Evolutionary conservation across 2,888 invertebrate genomes (phyloP), one percentile per base, ranked within the genome.

Genomic region (Cheilosia impressa): DNA sequence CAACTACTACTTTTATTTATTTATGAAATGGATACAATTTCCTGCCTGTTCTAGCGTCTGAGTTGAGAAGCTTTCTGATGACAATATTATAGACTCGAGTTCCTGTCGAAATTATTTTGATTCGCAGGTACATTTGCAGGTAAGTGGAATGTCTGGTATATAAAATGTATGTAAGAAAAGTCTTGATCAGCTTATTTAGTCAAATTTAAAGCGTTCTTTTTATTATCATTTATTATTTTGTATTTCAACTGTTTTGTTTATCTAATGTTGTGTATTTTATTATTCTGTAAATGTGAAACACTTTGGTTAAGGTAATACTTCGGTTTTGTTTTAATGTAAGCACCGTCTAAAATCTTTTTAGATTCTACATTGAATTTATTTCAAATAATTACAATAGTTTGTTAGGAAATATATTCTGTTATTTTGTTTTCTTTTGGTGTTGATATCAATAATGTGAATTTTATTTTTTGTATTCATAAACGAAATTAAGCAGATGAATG

Each of bases 251-350:
- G 19, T 58, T 63, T 72, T 78, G 47, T 58, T 73, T 77, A 83
- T 52, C 19, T 24, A 22, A 22, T 52, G 80, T 31, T 57, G 65
- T 76, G 72, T 57, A 27, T 79, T 75, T 81, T 41, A 43, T 81
- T 81, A 31, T 76, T 78, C 34, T 77, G 27, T 68, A 84, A 75
- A 87, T 78, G 82, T 88, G 87, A 88, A 88, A 88, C 88, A 85
- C 85, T 81, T 81, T 85, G 77, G 62, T 80, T 85, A 85, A 76
- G 72, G 43, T 80, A 77, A 85, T 85, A 85, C 81, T 81, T 75
- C 52, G 43, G 19, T 62, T 52, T 81, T 22, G 4, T 68, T 63
- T 79, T 22, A 55, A 68, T 75, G 62, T 69, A 81, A 81, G 81
- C 38, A 38, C 75, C 58, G 65, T 72, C 47, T 84, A 52, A 84